Conservation (phyloP, 2,888 invertebrate genomes). For the Calameuta pallipes region DNA sequence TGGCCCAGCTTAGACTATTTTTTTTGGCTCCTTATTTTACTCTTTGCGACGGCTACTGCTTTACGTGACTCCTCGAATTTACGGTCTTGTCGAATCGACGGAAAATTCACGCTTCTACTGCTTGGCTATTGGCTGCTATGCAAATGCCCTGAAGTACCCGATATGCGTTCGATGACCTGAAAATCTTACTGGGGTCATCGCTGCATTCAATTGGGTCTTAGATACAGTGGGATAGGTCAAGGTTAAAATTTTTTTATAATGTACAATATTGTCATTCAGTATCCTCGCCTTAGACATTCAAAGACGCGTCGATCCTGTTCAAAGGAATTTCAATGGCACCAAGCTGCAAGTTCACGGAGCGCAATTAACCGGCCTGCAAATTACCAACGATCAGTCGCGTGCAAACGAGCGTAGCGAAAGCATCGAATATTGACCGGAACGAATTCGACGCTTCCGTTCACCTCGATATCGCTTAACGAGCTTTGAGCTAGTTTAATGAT, state of each 20-base stretch:
- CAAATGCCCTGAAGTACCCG: not conserved
- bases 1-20: not conserved
- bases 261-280: not conserved
- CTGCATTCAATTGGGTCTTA: not conserved
- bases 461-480: not conserved
- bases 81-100: not conserved
- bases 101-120: not conserved
- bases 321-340: constrained; percentile 33
- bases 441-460: not conserved
- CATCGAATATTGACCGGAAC: not conserved
- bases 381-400: constrained; percentile 15
- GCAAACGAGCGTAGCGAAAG: constrained; percentile 22
- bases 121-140: not conserved
- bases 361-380: constrained; percentile 36
- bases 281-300: not conserved
- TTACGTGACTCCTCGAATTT: not conserved
- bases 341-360: constrained; percentile 42
- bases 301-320: not conserved
- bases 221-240: not conserved
- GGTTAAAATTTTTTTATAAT: not conserved
- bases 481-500: not conserved
- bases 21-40: not conserved
- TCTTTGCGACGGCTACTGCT: not conserved
- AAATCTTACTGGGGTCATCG: not conserved
- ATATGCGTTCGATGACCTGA: not conserved